Percentiles rank a stretch among this genome's conserved stretches.
phyloP scores from a whole-genome alignment of 2,888 invertebrate genomes.

The Augochlorella aurata region DNA sequence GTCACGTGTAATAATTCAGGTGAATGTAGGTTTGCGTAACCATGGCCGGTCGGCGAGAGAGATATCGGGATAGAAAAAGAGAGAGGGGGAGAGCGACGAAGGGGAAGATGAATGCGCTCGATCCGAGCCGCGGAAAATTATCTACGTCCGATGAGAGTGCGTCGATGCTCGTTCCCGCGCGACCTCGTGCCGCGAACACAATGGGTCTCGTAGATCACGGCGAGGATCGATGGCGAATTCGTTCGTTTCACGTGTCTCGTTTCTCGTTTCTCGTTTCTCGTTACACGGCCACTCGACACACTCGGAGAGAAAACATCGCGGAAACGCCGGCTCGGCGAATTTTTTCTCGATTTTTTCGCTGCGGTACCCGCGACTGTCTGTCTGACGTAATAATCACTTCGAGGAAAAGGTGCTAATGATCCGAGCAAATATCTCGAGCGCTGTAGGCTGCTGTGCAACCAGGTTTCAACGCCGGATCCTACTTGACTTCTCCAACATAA shows the following conservation, averaged over 20 bases:
- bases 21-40: constrained; percentile 56
- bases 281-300: not conserved
- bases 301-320: not conserved
- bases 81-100: constrained; percentile 22
- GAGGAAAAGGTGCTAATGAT: not conserved
- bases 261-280: too few relatives aligned
- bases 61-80: constrained; percentile 9
- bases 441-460: not conserved
- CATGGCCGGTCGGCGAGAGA: constrained; percentile 27
- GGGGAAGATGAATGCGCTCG: constrained; percentile 29
- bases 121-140: constrained; percentile 42
- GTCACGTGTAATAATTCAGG: constrained; percentile 53
- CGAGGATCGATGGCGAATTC: not conserved
- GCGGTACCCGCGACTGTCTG: not conserved
- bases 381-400: not conserved
- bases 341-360: not conserved
- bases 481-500: not conserved
- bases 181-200: constrained; percentile 12
- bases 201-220: constrained; percentile 32
- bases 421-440: not conserved
- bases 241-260: not conserved
- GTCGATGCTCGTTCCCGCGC: constrained; percentile 27
- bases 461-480: not conserved
- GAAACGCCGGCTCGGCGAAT: not conserved
- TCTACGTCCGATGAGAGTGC: constrained; percentile 12